Evolutionary conservation across 1,140 invertebrate species (phyloP).

Genomic region (Nomia melanderi): DNA sequence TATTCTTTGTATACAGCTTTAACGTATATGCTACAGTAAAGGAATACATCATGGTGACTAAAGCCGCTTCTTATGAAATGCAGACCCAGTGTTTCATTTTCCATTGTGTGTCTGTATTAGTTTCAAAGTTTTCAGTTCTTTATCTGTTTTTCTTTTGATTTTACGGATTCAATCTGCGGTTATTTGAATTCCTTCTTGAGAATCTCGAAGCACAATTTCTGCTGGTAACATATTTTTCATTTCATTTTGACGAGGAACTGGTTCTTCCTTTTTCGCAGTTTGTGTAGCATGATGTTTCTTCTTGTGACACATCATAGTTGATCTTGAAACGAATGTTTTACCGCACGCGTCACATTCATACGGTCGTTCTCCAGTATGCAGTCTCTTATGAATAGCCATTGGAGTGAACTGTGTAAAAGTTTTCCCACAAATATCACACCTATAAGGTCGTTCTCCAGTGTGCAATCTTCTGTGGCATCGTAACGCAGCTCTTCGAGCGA

Average conservation of each 20-base stretch:
- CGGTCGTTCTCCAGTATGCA: conserved; percentile 90
- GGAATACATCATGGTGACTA: conserved; percentile 57
- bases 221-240: conserved; percentile 49
- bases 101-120: conserved; percentile 18
- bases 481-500: conserved; percentile 86
- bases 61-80: conserved; percentile 54
- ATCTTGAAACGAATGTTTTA: conserved; percentile 83
- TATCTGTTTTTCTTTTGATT: neutral
- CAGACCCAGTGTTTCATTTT: conserved; percentile 33
- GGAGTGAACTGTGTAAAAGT: conserved; percentile 85
- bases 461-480: conserved; percentile 86
- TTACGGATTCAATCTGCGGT: conserved; percentile 54
- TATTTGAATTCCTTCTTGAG: conserved; percentile 56
- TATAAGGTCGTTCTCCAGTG: conserved; percentile 86
- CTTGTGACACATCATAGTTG: conserved; percentile 83
- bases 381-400: conserved; percentile 84
- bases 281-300: conserved; percentile 80
- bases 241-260: conserved; percentile 42
- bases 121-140: neutral
- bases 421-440: conserved; percentile 84
- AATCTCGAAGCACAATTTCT: conserved; percentile 54
- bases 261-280: conserved; percentile 70
- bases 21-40: conserved; percentile 50
- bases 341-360: conserved; percentile 89
- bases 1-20: conserved; percentile 60